Base-by-base conservation (phyloP, 2,888 invertebrate species). In the Sarcophaga carnaria region DNA sequence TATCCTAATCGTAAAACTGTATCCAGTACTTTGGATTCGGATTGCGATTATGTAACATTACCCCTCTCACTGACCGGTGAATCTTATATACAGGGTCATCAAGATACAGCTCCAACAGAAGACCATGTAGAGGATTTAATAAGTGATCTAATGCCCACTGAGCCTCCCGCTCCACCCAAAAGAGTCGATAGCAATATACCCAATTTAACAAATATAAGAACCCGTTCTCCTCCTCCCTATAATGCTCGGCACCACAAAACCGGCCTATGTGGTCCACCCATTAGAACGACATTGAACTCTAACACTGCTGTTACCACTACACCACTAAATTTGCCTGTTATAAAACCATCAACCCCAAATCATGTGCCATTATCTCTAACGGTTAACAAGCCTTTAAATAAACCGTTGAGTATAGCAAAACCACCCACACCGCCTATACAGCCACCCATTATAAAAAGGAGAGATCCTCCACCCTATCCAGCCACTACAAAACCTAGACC, bases 41-140 rank as follows among this genome's bases (percentile, higher is more conserved):
- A 97, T 90, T 97, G 97, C 47, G 98, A 98, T 92, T 98, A 98
- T 92, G 98, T 98, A 2, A 97, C 97, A 85, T 94, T 97, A 91
- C 96, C 96, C 2, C 90, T 95, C 76, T 94, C 95, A 0, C 94
- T 95, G 91, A 92, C 91, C 69, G 95, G 95, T 27, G 95, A 95
- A 89, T 95, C 95, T 91, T 95, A 95, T 90, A 94, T 95, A 86
- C 94, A 94, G 88, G 95, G 95, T 1, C 95, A 95, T 88, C 94
- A 95, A 91, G 95, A 95, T 88, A 95, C 95, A 14, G 95, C 95
- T 54, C 95, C 95, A n/a, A 94, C 95, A 3, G 95, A 95, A 84
- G 95, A 95, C 85, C 90, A 90, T 54, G 86, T 88, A 4, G 90
- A 90, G 20, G 91, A 91, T 81, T 92, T 94, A 49, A 94, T 94